Percentiles rank a stretch among this genome's conserved stretches.
Evolutionary conservation across 1,140 invertebrate species (phyloP).

Genomic region (Aethina tumida): DNA sequence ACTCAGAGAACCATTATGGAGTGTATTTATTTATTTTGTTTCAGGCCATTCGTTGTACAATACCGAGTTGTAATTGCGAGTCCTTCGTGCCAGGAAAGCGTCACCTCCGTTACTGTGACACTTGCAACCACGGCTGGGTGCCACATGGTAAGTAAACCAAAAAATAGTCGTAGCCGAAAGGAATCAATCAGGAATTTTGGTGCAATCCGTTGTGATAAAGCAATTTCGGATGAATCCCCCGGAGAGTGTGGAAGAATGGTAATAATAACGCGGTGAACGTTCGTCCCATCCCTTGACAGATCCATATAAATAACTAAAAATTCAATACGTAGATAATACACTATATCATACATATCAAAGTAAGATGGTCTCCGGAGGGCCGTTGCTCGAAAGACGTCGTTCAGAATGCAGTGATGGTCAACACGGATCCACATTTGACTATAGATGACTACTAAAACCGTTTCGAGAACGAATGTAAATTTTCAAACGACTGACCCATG

Average conservation of each 20-base stretch:
- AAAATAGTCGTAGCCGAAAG: not conserved
- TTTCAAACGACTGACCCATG: conserved; percentile 3
- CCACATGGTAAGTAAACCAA: conserved; percentile 57
- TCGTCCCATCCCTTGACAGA: too few species aligned
- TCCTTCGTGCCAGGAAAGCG: conserved; percentile 65
- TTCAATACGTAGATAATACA: conserved; percentile 11
- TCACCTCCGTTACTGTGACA: conserved; percentile 59
- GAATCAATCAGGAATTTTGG: conserved; percentile 2
- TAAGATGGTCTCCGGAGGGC: conserved; percentile 3
- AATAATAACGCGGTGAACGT: too few species aligned
- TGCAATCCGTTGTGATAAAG: too few species aligned
- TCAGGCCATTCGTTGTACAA: conserved; percentile 64
- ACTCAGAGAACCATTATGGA: too few species aligned
- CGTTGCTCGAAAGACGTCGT: conserved; percentile 6
- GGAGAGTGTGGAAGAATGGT: too few species aligned
- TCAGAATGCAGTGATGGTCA: conserved; percentile 6
- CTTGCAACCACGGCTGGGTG: conserved; percentile 69
- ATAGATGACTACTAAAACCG: conserved; percentile 6
- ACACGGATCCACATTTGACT: conserved; percentile 10
- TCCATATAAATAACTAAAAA: conserved; percentile 10
- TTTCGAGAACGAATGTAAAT: conserved; percentile 5
- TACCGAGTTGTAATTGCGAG: conserved; percentile 59
- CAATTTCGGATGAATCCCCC: too few species aligned
- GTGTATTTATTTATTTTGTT: conserved; percentile 26
- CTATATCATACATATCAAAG: conserved; percentile 9